A percentile compares a stretch with the other conserved stretches of the same genome.
These are phyloP conservation scores for Lasioglossum marginatum DNA, from an alignment of 2,888 invertebrate species.

Conservation along the genomic window DNA sequence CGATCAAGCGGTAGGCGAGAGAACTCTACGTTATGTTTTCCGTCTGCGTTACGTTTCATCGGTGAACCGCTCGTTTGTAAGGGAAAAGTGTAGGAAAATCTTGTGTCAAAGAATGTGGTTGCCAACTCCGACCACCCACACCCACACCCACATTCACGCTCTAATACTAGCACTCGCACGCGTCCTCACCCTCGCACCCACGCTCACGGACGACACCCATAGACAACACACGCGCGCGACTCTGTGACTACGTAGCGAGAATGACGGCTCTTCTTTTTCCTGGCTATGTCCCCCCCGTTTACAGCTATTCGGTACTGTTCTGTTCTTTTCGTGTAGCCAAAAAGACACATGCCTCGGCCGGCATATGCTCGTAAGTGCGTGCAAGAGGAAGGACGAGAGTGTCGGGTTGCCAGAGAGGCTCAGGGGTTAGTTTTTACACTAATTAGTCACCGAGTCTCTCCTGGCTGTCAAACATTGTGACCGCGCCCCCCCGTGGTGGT, in stretches of 20 bases:
- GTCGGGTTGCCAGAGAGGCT: conserved; percentile 74
- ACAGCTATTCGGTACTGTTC: not conserved
- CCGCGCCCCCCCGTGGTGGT: conserved; percentile 77
- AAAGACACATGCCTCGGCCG: conserved; percentile 49
- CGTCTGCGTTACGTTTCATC: not conserved
- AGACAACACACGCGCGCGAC: not conserved
- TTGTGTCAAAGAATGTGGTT: conserved; percentile 31
- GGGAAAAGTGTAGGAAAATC: conserved; percentile 27
- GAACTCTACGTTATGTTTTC: not conserved
- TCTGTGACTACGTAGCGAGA: not conserved
- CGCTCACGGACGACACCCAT: not conserved
- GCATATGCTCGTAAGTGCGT: conserved; percentile 58
- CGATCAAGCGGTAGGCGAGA: not conserved
- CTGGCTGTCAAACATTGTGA: conserved; percentile 82
- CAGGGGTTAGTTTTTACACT: conserved; percentile 81
- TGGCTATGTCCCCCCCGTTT: not conserved
- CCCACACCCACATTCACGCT: not conserved
- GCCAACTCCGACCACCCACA: conserved; percentile 21
- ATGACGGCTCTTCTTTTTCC: conserved; percentile 31
- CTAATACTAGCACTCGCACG: not conserved
- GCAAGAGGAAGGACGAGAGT: conserved; percentile 69
- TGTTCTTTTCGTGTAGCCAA: conserved; percentile 40
- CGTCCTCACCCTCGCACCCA: not conserved
- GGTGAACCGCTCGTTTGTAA: not conserved
- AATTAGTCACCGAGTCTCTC: conserved; percentile 83